Percentiles rank a stretch among this genome's conserved stretches.
These are phyloP conservation scores for Nymphalis polychloros DNA, from an alignment of 2,888 invertebrate species.

Conservation along the genomic window DNA sequence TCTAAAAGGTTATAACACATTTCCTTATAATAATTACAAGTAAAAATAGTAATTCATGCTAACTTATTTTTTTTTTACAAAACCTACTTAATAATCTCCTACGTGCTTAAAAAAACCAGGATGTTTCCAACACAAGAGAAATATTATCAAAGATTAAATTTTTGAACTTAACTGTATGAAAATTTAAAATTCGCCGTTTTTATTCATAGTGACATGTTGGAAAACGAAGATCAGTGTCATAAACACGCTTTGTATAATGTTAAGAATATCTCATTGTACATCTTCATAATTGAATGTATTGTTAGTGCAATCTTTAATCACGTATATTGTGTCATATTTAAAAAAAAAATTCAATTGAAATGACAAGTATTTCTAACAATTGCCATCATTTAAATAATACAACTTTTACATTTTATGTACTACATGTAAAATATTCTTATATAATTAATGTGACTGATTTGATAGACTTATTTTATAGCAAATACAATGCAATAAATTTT, in stretches of 20 bases:
- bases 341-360: background rate
- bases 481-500: no score
- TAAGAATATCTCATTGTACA: constrained; percentile 41
- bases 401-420: no score
- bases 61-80: constrained; percentile 65
- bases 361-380: background rate
- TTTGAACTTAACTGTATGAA: background rate
- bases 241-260: constrained; percentile 25
- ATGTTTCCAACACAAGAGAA: constrained; percentile 38
- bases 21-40: constrained; percentile 52
- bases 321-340: constrained; percentile 1
- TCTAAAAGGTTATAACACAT: constrained; percentile 54
- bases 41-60: constrained; percentile 62
- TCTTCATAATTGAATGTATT: constrained; percentile 22
- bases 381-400: background rate
- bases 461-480: no score
- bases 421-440: no score
- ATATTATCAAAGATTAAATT: constrained; percentile 8
- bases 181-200: constrained; percentile 5
- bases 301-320: constrained; percentile 28
- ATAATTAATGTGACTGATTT: no score
- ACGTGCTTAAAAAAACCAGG: constrained; percentile 46
- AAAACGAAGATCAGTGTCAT: constrained; percentile 50
- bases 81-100: constrained; percentile 53
- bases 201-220: constrained; percentile 20